These are phyloP conservation scores for Achlya flavicornis DNA, from an alignment of 2,888 invertebrate species.

Conservation along the genomic window DNA sequence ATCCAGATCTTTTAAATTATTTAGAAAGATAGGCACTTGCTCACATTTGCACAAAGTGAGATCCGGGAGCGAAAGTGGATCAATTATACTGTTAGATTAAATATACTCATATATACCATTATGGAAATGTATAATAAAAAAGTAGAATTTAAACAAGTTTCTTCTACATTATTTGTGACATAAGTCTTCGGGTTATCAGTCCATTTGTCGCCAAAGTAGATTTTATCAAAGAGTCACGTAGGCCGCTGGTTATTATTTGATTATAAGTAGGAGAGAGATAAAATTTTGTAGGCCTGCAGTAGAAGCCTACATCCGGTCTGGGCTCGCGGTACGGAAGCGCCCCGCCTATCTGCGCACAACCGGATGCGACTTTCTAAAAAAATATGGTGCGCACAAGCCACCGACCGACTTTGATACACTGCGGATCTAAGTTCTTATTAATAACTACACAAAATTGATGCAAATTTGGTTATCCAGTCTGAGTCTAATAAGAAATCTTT, in stretches of 20 bases:
- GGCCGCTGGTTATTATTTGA: slow-evolving; percentile 16
- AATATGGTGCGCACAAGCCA: slow-evolving; percentile 65
- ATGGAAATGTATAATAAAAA: not conserved
- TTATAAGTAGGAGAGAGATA: slow-evolving; percentile 23
- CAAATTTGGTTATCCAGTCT: no score
- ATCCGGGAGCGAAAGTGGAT: slow-evolving; percentile 7
- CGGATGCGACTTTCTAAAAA: slow-evolving; percentile 83
- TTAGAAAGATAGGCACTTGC: slow-evolving; percentile 12
- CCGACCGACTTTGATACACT: slow-evolving; percentile 21
- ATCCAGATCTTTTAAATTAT: slow-evolving; percentile 45
- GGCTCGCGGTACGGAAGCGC: slow-evolving; percentile 66
- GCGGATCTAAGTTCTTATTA: slow-evolving; percentile 4
- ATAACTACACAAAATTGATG: no score
- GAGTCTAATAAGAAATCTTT: no score
- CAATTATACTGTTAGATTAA: slow-evolving; percentile 10
- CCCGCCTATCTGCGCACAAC: slow-evolving; percentile 63
- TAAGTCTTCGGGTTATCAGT: not conserved
- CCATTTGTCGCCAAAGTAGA: not conserved
- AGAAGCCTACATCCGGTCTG: slow-evolving; percentile 68
- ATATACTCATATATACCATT: not conserved
- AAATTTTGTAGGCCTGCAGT: slow-evolving; percentile 57
- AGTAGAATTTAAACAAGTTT: not conserved
- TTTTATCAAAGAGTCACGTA: not conserved
- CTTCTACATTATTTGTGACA: not conserved
- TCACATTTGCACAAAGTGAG: slow-evolving; percentile 2